A percentile compares a stretch with the other conserved stretches of the same genome.
phyloP scores from a whole-genome alignment of 2,797 vertebrate genomes.

The Hemitrygon akajei region DNA sequence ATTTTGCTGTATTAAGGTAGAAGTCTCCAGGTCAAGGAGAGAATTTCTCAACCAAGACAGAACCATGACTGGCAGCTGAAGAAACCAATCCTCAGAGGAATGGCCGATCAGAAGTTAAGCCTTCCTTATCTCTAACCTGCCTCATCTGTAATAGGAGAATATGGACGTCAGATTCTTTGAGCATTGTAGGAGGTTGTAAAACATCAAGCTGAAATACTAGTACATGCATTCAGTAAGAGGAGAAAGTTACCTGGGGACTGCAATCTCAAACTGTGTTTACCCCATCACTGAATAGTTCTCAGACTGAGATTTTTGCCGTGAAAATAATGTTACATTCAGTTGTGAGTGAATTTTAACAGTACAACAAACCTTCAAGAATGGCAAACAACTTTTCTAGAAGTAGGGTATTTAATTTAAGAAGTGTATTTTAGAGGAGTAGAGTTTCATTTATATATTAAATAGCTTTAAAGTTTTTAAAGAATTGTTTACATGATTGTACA shows the following conservation, averaged over 20 bases:
- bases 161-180: not conserved
- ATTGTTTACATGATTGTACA: not conserved
- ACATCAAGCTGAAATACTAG: not conserved
- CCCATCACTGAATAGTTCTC: not conserved
- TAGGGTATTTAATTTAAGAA: too few species aligned
- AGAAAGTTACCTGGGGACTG: not conserved
- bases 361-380: too few species aligned
- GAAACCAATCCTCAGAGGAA: not conserved
- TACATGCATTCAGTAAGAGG: not conserved
- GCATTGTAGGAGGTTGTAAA: not conserved
- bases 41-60: not conserved
- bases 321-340: not conserved
- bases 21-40: not conserved
- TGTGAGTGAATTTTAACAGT: not conserved
- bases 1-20: not conserved
- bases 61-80: not conserved
- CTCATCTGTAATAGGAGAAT: not conserved
- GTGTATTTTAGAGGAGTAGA: not conserved
- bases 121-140: not conserved
- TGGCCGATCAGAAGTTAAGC: not conserved
- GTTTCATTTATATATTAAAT: not conserved
- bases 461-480: too few species aligned
- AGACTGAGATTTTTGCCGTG: not conserved
- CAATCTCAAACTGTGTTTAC: not conserved
- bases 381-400: too few species aligned